Percentiles rank a stretch among this genome's conserved stretches.
Evolutionary conservation across 2,113 vertebrate species (phyloP).

Genomic region (Uria lomvia): DNA sequence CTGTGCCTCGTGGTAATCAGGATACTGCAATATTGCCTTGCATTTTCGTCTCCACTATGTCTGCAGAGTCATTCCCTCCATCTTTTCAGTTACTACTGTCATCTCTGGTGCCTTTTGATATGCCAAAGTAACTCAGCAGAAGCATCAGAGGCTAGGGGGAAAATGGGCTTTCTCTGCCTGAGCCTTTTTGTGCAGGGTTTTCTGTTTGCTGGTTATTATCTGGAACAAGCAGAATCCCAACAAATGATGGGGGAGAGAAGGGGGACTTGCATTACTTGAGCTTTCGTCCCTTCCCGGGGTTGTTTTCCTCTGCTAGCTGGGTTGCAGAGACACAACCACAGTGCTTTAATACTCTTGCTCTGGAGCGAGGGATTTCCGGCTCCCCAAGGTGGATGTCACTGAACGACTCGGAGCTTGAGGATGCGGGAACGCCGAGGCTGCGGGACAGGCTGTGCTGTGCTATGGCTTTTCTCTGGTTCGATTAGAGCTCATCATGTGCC

Average conservation of each 20-base stretch:
- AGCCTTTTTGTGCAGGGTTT: background rate
- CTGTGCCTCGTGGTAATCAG: background rate
- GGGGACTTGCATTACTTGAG: background rate
- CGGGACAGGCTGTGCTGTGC: background rate
- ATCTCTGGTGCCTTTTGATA: background rate
- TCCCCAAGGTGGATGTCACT: background rate
- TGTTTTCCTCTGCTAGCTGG: background rate
- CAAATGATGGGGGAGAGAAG: background rate
- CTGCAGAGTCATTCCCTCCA: background rate
- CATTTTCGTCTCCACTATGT: background rate
- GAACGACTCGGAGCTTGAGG: background rate
- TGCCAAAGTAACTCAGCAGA: background rate
- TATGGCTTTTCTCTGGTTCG: fast-evolving
- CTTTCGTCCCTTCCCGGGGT: background rate
- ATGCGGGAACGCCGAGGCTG: background rate
- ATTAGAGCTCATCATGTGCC: background rate
- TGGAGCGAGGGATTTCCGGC: background rate
- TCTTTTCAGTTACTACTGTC: background rate
- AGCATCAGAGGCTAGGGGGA: background rate
- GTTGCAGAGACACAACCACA: background rate
- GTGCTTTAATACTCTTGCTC: background rate
- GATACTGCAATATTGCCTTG: background rate
- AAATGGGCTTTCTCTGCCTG: background rate
- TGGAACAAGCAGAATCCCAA: background rate
- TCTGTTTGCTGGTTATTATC: background rate